Evolutionary conservation across 2,888 invertebrate species (phyloP).

Genomic region (Scaptomyza tumidula): DNA sequence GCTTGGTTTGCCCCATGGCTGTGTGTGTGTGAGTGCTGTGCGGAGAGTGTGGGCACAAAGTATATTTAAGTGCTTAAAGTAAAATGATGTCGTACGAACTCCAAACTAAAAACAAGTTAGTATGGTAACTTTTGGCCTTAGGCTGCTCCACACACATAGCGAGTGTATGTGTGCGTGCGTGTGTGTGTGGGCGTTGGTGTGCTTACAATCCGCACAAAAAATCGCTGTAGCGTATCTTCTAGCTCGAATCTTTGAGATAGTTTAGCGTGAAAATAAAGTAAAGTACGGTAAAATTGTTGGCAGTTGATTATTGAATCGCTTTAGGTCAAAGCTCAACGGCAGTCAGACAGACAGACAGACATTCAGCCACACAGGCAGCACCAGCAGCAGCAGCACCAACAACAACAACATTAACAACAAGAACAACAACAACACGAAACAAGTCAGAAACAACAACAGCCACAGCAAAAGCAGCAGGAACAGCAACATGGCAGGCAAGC

Average conservation of each 20-base stretch:
- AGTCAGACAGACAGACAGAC: slow-evolving; percentile 39
- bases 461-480: slow-evolving; percentile 48
- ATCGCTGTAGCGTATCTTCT: slow-evolving; percentile 79
- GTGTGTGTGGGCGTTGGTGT: slow-evolving; percentile 30
- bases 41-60: slow-evolving; percentile 72
- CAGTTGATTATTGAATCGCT: slow-evolving; percentile 80
- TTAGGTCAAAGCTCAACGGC: slow-evolving; percentile 80
- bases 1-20: slow-evolving; percentile 41
- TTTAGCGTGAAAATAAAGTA: slow-evolving; percentile 80
- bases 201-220: slow-evolving; percentile 75
- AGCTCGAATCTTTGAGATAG: slow-evolving; percentile 80
- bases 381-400: slow-evolving; percentile 25
- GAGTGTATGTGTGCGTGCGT: slow-evolving; percentile 15
- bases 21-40: slow-evolving; percentile 17
- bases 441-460: slow-evolving; percentile 47
- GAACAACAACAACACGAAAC: slow-evolving; percentile 38
- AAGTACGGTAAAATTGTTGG: slow-evolving; percentile 80
- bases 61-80: slow-evolving; percentile 83
- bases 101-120: slow-evolving; percentile 82
- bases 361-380: slow-evolving; percentile 41
- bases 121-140: slow-evolving; percentile 80
- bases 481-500: slow-evolving; percentile 75
- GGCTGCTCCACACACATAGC: slow-evolving; percentile 43
- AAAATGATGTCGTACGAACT: slow-evolving; percentile 83
- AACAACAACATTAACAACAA: slow-evolving; percentile 44